Base-by-base conservation (phyloP, 2,888 invertebrate species). In the Bombylius discolor region DNA sequence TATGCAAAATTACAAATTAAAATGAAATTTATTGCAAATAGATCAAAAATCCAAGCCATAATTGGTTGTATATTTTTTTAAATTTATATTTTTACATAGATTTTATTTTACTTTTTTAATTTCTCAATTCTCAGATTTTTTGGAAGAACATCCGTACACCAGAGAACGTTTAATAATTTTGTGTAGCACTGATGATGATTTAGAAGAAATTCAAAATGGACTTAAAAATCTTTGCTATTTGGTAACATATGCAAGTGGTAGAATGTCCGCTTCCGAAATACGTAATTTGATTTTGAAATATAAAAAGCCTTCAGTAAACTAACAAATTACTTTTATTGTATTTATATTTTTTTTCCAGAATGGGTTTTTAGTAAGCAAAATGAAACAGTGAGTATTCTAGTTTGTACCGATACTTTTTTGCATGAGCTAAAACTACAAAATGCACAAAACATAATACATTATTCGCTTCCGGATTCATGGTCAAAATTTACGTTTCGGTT, bases 401-500 rank as follows among this genome's bases (percentile, higher is more conserved):
- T 90, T 7, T 83, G 85, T 63, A 82, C 83, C n/a, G 89, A 90
- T 68, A 75, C 76, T 13, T 78, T 81, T 63, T 73, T 87, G 52
- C 74, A 74, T 0, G 79, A 83, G 60, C 66, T 89, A 53, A 77
- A 79, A 57, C 74, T 89, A 7, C 81, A 79, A 0, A 78, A 85
- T 67, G 85, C 84, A 0, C 76, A 80, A 52, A 77, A 80, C 63
- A 70, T 90, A 36, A 76, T 91, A 14, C 87, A 89, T 68, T 89
- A 80, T 70, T 84, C 86, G 4, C 68, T 89, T 61, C 83, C 86
- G 0, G 65, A 71, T 34, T 72, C 78, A 0, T 85, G 83, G 70
- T 82, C 84, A 0, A 77, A 77, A 65, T 89, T 89, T 67, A 80
- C 81, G 49, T 81, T 78, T 64, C 76, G 90, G 58, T 86, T 88